These are phyloP conservation scores for Caenorhabditis drosophilae DNA, from an alignment of 2,888 invertebrate species.

Conservation along the genomic window DNA sequence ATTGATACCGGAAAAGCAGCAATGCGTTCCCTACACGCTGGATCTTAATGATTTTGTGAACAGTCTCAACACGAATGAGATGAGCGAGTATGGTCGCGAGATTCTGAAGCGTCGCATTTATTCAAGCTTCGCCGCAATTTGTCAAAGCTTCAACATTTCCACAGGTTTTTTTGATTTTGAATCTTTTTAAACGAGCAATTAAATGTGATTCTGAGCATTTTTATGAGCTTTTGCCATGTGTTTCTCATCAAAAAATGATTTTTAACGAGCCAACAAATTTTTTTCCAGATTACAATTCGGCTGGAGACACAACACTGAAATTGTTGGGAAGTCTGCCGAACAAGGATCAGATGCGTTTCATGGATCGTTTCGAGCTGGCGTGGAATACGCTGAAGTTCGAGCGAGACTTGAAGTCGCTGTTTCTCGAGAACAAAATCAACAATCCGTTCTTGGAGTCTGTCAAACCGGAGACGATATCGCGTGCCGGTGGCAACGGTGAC, in stretches of 20 bases:
- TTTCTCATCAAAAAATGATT: neutral
- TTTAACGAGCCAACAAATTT: constrained; percentile 5
- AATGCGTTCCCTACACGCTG: constrained; percentile 41
- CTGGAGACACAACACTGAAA: no score
- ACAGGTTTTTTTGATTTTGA: constrained; percentile 1
- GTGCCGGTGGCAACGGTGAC: constrained; percentile 21
- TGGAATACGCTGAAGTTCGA: constrained; percentile 49
- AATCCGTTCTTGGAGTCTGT: constrained; percentile 35
- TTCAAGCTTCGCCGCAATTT: constrained; percentile 40
- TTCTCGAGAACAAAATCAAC: constrained; percentile 47
- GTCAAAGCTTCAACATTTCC: constrained; percentile 32
- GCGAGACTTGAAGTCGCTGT: constrained; percentile 44
- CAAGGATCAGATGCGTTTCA: constrained; percentile 31
- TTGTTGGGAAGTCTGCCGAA: constrained; percentile 15
- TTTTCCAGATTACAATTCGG: constrained; percentile 12
- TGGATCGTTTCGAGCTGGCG: constrained; percentile 41
- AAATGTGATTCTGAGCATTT: no score
- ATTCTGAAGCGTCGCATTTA: constrained; percentile 39
- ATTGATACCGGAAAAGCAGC: constrained; percentile 38
- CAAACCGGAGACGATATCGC: constrained; percentile 20
- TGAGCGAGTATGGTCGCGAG: constrained; percentile 40
- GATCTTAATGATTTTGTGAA: constrained; percentile 42
- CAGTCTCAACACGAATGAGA: constrained; percentile 35
- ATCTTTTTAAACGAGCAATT: neutral
- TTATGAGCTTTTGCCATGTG: no score